Percentiles rank a stretch among this genome's conserved stretches.
phyloP scores from a whole-genome alignment of 2,888 invertebrate species.

The Oscheius sp. region DNA sequence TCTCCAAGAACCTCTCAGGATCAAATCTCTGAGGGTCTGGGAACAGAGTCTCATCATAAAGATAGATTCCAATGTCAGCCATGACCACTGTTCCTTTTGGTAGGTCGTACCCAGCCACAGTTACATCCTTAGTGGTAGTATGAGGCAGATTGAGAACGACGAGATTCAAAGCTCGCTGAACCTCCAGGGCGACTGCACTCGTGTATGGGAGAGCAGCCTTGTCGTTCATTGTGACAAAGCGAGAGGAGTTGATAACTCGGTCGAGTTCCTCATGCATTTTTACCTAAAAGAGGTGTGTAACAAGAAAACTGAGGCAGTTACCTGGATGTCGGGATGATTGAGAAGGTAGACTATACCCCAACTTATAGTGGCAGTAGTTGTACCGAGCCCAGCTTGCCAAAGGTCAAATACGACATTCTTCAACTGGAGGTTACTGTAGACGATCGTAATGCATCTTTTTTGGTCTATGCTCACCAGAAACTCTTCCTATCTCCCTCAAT shows the following conservation, averaged over 20 bases:
- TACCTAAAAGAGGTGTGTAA: constrained; percentile 29
- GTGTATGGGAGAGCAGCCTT: constrained; percentile 48
- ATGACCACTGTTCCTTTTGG: constrained; percentile 12
- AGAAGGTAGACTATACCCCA: constrained; percentile 44
- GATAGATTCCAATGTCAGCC: constrained; percentile 5
- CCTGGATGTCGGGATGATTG: constrained; percentile 43
- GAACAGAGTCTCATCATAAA: constrained; percentile 23
- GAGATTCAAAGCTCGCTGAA: constrained; percentile 45
- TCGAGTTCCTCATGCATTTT: constrained; percentile 54
- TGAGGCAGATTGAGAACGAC: constrained; percentile 47
- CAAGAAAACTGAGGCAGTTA: background rate
- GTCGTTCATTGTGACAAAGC: constrained; percentile 52
- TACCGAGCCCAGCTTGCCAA: constrained; percentile 45
- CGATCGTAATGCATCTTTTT: background rate
- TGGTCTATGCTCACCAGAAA: constrained; percentile 35
- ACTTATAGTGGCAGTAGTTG: constrained; percentile 38
- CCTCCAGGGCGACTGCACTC: constrained; percentile 53
- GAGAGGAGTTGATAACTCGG: constrained; percentile 46
- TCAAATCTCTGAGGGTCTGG: constrained; percentile 21
- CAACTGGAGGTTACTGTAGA: constrained; percentile 42
- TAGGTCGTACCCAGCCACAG: constrained; percentile 33
- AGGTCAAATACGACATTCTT: constrained; percentile 46
- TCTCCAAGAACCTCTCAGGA: constrained; percentile 21
- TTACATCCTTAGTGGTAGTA: constrained; percentile 41
- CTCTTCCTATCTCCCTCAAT: constrained; percentile 40